These are phyloP conservation scores for Larimichthys polyactis DNA, from an alignment of 2,113 vertebrate species.

Conservation along the genomic window DNA sequence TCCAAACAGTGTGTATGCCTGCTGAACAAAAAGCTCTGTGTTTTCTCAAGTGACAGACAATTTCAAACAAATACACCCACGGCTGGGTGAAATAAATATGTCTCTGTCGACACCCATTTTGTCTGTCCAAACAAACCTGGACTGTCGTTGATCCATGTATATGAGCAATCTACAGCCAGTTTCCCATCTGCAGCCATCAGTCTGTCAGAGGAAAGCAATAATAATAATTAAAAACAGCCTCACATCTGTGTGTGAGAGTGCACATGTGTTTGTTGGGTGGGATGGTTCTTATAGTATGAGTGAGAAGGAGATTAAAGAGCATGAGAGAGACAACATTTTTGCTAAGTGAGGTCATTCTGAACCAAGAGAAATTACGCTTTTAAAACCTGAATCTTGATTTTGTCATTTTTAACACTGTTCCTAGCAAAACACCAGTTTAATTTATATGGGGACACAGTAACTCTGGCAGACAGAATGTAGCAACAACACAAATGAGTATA, in stretches of 20 bases:
- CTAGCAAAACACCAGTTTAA: neutral
- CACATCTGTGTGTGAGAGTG: conserved; percentile 34
- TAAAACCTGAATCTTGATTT: conserved; percentile 1
- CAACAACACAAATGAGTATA: no score
- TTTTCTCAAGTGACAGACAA: conserved; percentile 50
- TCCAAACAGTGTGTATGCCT: conserved; percentile 10
- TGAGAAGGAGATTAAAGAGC: neutral
- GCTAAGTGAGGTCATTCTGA: conserved; percentile 3
- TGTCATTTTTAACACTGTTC: neutral
- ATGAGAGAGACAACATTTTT: conserved; percentile 8
- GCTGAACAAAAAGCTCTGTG: conserved; percentile 58
- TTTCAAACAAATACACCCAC: conserved; percentile 67
- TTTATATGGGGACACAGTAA: neutral
- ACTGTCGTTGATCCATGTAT: neutral
- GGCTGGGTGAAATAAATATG: conserved; percentile 46
- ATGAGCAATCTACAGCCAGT: neutral
- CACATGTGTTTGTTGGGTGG: neutral
- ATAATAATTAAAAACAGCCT: conserved; percentile 48
- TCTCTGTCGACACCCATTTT: conserved; percentile 22
- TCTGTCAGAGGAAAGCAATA: conserved; percentile 7
- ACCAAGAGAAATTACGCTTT: neutral
- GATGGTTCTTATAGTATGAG: neutral
- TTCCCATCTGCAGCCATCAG: conserved; percentile 3
- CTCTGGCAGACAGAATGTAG: neutral
- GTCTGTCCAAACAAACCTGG: conserved; percentile 63